Evolutionary conservation across 2,113 vertebrate genomes (phyloP).

Genomic region (Bucco capensis): DNA sequence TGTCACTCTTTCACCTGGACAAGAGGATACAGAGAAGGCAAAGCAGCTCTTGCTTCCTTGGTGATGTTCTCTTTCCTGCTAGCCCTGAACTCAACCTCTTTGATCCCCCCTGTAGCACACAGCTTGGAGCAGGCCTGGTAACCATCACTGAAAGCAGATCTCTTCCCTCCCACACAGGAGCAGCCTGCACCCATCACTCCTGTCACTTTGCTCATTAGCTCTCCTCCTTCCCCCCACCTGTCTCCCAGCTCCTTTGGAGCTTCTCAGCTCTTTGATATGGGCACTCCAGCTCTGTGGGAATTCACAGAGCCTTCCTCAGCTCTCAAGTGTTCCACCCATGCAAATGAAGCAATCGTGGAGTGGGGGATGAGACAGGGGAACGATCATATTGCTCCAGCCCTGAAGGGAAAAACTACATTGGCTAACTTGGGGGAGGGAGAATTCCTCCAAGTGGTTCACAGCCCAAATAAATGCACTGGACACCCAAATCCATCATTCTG

Average conservation of each 20-base stretch:
- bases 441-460: not conserved
- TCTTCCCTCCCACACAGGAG: not conserved
- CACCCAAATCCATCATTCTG: not conserved
- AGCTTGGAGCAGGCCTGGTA: not conserved
- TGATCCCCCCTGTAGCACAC: not conserved
- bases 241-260: not conserved
- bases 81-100: not conserved
- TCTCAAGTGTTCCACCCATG: constrained; percentile 10
- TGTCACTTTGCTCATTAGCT: not conserved
- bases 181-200: not conserved
- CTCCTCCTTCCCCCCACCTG: not conserved
- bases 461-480: not conserved
- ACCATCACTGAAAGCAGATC: not conserved
- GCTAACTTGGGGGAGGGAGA: not conserved
- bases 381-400: not conserved
- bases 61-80: not conserved
- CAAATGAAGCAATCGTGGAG: constrained; percentile 32
- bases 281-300: constrained; percentile 20
- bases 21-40: not conserved
- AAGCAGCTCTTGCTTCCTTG: not conserved
- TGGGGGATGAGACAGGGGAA: not conserved
- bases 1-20: not conserved
- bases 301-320: not conserved
- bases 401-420: not conserved
- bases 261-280: constrained; percentile 7